Evolutionary conservation across 1,140 invertebrate genomes (phyloP).

Genomic region (Tetranychus urticae): DNA sequence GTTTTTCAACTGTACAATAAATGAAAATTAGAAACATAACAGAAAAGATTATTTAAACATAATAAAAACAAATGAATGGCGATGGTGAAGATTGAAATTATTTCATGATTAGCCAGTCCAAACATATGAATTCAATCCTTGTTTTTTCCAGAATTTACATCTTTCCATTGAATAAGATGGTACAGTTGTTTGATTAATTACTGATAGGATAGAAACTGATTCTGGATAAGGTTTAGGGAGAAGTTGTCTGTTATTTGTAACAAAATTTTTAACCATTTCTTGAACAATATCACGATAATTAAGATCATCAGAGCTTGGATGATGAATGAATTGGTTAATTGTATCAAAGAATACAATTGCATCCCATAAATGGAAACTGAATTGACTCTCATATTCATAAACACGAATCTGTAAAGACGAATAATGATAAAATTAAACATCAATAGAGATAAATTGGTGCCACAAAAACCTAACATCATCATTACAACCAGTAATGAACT

Average conservation of each 20-base stretch:
- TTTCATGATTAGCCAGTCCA: not conserved
- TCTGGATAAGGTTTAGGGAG: not conserved
- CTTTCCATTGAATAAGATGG: not conserved
- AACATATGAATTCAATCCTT: not conserved
- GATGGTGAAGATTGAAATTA: too few species aligned
- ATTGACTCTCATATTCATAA: slow-evolving; percentile 10
- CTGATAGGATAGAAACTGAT: not conserved
- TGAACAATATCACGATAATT: slow-evolving; percentile 8
- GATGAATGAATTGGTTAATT: slow-evolving; percentile 5
- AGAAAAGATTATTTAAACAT: too few species aligned
- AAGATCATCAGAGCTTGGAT: slow-evolving; percentile 7
- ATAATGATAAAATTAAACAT: not conserved
- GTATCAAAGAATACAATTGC: slow-evolving; percentile 12
- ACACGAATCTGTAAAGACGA: slow-evolving; percentile 3
- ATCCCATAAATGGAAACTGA: slow-evolving; percentile 13
- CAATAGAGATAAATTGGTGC: not conserved
- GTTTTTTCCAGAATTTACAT: not conserved
- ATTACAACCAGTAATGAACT: not conserved
- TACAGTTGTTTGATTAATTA: not conserved
- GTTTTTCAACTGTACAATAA: too few species aligned
- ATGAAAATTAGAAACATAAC: too few species aligned
- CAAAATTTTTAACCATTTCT: slow-evolving; percentile 8
- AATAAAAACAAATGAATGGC: too few species aligned
- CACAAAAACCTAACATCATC: not conserved
- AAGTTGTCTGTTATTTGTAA: not conserved